A percentile compares a stretch with the other conserved stretches of the same genome.
Conservation (phyloP, 1,140 invertebrate genomes). For the Asbolus verrucosus region DNA sequence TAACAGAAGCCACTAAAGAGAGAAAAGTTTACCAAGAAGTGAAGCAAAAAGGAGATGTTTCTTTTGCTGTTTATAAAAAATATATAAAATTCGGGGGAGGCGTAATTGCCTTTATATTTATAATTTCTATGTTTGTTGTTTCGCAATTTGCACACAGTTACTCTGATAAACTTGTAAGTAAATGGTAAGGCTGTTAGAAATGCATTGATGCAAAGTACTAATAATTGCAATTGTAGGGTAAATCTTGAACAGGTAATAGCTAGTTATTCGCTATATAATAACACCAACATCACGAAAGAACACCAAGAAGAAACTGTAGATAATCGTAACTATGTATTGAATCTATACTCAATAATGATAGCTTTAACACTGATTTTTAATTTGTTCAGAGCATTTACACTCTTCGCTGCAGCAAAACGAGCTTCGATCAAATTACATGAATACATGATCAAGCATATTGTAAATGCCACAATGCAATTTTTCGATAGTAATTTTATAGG, state of each 20-base stretch:
- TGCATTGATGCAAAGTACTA: background rate
- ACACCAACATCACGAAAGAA: too few relatives aligned
- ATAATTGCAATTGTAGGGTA: constrained; percentile 6
- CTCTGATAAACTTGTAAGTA: background rate
- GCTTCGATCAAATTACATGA: too few relatives aligned
- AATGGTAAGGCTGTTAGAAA: background rate
- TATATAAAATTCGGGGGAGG: constrained; percentile 5
- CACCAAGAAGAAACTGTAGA: too few relatives aligned
- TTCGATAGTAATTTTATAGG: too few relatives aligned
- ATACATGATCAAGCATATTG: constrained; percentile 71
- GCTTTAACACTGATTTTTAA: constrained; percentile 65
- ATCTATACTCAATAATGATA: too few relatives aligned
- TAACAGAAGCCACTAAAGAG: too few relatives aligned
- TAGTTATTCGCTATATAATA: background rate
- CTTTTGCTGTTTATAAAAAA: constrained; percentile 5
- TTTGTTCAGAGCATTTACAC: constrained; percentile 74
- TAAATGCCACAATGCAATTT: constrained; percentile 74
- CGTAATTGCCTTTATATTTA: too few relatives aligned
- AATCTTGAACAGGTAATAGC: background rate
- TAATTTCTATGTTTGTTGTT: background rate
- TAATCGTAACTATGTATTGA: too few relatives aligned
- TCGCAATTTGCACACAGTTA: background rate
- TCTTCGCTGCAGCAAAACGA: too few relatives aligned
- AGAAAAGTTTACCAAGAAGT: too few relatives aligned
- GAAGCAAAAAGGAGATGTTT: too few relatives aligned